A percentile compares a stretch with the other conserved stretches of the same genome.
phyloP scores from a whole-genome alignment of 2,113 vertebrate genomes.

The Athene noctua region DNA sequence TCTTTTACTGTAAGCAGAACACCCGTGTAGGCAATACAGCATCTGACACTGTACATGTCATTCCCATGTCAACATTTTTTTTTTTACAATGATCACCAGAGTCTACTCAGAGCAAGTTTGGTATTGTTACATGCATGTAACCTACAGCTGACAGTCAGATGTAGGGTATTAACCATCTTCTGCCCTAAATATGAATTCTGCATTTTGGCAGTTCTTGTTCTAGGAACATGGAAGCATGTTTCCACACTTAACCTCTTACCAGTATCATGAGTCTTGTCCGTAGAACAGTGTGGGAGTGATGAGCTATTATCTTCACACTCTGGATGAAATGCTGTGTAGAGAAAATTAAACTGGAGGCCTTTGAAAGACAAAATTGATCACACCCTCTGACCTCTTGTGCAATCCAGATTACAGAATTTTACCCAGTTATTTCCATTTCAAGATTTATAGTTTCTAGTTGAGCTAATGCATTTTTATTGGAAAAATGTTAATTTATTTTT shows the following conservation, averaged over 20 bases:
- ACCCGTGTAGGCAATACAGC: neutral
- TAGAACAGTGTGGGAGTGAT: neutral
- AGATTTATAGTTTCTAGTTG: neutral
- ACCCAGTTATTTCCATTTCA: neutral
- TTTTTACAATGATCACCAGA: neutral
- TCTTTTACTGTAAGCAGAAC: neutral
- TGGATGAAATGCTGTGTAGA: neutral
- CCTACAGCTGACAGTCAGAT: neutral
- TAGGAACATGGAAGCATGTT: neutral
- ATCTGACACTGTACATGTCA: fast-evolving
- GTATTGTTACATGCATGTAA: no score
- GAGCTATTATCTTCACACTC: neutral
- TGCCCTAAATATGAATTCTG: neutral
- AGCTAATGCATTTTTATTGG: neutral
- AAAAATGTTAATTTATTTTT: neutral
- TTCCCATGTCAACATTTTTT: neutral
- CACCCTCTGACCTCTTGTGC: neutral
- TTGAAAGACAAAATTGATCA: neutral
- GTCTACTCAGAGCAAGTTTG: neutral
- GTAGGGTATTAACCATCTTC: neutral
- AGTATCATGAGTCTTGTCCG: neutral
- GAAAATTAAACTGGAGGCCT: neutral
- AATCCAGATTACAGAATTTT: neutral
- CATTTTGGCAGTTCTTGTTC: neutral
- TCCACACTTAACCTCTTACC: neutral